Evolutionary conservation across 2,888 invertebrate genomes (phyloP).

Genomic region (Drosophila austrosaltans): DNA sequence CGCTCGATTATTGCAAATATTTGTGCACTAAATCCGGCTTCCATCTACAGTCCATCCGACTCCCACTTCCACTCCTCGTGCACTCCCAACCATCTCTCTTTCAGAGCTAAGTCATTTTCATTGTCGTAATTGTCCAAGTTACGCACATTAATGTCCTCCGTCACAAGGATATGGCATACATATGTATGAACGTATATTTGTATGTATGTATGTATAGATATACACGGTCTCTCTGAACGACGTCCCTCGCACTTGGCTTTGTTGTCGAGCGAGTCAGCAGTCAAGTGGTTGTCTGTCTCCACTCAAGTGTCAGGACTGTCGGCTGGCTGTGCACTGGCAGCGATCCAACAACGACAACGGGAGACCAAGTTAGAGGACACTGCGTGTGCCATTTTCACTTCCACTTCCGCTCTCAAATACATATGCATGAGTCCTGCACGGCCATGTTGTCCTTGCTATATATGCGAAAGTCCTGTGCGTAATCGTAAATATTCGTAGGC

Average conservation of each 20-base stretch:
- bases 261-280: conserved; percentile 54
- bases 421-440: conserved; percentile 44
- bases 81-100: neutral
- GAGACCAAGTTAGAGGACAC: conserved; percentile 54
- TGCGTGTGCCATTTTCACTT: conserved; percentile 57
- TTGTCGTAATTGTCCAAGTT: conserved; percentile 67
- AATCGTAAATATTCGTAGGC: conserved; percentile 57
- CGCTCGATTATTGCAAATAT: conserved; percentile 34
- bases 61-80: neutral
- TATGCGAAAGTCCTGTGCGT: conserved; percentile 37
- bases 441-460: conserved; percentile 27
- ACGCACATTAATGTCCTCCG: conserved; percentile 64
- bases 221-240: conserved; percentile 22
- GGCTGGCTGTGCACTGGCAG: conserved; percentile 42
- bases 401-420: conserved; percentile 49
- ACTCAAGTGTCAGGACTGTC: conserved; percentile 68
- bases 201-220: conserved; percentile 1
- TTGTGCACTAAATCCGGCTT: conserved; percentile 37
- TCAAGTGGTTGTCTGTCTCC: conserved; percentile 76
- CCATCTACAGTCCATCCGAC: neutral
- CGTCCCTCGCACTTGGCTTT: conserved; percentile 34
- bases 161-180: conserved; percentile 18
- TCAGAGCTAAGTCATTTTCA: conserved; percentile 39
- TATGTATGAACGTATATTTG: neutral
- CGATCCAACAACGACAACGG: conserved; percentile 48